Conservation (phyloP, 2,888 invertebrate genomes). For the Unio delphinus region DNA sequence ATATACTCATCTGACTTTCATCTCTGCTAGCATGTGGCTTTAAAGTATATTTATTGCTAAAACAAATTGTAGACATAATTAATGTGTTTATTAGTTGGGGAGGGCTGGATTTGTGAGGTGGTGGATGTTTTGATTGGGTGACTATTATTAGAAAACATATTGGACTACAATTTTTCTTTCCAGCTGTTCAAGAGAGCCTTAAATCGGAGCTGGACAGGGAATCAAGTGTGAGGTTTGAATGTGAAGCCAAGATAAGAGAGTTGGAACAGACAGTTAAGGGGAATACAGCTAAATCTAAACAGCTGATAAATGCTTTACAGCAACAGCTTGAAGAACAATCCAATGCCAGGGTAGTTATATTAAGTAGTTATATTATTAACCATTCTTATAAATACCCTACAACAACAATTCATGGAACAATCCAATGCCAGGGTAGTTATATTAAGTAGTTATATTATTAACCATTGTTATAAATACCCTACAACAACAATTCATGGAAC, state of each 20-base stretch:
- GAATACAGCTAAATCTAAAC: conserved; percentile 65
- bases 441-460: conserved; percentile 33
- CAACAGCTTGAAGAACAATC: conserved; percentile 69
- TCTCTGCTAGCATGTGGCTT: no score
- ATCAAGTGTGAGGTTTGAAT: conserved; percentile 52
- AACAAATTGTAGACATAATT: no score
- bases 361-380: background rate
- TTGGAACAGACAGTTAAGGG: conserved; percentile 62
- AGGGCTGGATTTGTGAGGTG: no score
- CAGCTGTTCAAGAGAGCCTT: conserved; percentile 63
- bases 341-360: conserved; percentile 63
- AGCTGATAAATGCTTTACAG: conserved; percentile 66
- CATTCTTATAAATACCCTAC: no score
- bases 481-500: background rate
- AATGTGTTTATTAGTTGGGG: no score
- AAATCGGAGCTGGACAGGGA: conserved; percentile 69
- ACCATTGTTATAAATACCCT: no score
- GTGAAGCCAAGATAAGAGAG: conserved; percentile 60
- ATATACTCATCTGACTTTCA: no score
- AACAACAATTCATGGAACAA: conserved; percentile 11
- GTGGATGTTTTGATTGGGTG: background rate
- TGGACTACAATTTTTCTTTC: background rate
- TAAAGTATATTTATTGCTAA: no score
- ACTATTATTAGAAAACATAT: background rate
- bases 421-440: conserved; percentile 62